Conservation (phyloP, 2,888 invertebrate genomes). For the Pachymerium ferrugineum region DNA sequence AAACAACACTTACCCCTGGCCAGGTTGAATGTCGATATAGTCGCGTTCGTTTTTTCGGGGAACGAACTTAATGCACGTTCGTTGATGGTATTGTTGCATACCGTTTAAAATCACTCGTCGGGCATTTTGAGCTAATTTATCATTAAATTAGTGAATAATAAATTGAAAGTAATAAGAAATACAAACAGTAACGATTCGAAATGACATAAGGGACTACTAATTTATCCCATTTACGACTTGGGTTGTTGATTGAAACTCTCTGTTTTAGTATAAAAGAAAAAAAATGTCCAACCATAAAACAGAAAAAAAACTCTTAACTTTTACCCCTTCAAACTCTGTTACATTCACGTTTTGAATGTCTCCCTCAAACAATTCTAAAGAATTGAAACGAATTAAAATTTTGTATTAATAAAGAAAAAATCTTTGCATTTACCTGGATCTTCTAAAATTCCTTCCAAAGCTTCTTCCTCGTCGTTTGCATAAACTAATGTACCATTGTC, state of each 20-base stretch:
- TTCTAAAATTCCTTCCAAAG: background rate
- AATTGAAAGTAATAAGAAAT: background rate
- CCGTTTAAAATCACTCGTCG: background rate
- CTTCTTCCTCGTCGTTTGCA: background rate
- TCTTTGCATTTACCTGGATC: background rate
- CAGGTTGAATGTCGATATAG: constrained; percentile 39
- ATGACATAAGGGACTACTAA: constrained; percentile 43
- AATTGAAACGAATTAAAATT: background rate
- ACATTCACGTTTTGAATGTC: constrained; percentile 28
- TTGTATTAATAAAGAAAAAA: background rate
- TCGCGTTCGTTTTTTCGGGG: constrained; percentile 43
- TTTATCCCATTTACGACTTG: constrained; percentile 41
- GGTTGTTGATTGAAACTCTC: constrained; percentile 42
- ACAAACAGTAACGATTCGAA: constrained; percentile 20
- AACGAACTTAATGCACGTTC: constrained; percentile 44
- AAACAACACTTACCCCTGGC: constrained; percentile 12
- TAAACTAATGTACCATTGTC: background rate
- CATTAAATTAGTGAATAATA: background rate
- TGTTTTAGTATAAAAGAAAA: background rate
- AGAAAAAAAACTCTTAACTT: no score
- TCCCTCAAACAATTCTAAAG: constrained; percentile 30
- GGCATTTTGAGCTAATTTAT: background rate
- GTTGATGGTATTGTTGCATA: constrained; percentile 49
- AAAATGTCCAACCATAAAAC: no score
- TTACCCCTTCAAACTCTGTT: constrained; percentile 24